These are phyloP conservation scores for Triplophysa bombifrons DNA, from an alignment of 2,797 vertebrate genomes.

Conservation along the genomic window DNA sequence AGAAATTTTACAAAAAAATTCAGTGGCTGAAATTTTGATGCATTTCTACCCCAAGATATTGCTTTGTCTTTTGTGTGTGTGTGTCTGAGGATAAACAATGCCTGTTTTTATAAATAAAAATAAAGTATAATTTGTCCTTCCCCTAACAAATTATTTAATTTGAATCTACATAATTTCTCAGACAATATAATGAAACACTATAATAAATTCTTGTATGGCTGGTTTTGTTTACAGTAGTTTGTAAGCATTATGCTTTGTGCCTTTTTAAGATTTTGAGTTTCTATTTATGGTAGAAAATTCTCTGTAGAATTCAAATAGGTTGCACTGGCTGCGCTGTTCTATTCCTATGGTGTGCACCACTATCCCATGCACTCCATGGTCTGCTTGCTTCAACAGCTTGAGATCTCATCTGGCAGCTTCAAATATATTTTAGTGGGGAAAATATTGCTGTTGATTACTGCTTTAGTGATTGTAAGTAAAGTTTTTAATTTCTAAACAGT, in stretches of 20 bases:
- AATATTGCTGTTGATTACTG: neutral
- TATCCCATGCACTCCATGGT: neutral
- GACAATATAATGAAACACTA: too few species aligned
- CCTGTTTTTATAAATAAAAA: too few species aligned
- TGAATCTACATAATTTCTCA: too few species aligned
- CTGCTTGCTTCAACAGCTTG: neutral
- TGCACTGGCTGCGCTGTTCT: neutral
- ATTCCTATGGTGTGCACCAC: too few species aligned
- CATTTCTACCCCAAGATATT: too few species aligned
- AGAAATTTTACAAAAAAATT: too few species aligned
- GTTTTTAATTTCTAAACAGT: neutral
- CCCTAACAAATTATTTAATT: too few species aligned
- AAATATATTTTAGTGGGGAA: neutral
- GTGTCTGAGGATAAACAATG: too few species aligned
- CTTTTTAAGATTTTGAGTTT: neutral
- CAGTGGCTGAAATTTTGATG: too few species aligned
- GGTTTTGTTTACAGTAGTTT: neutral
- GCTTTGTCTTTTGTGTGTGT: too few species aligned
- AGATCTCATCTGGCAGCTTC: neutral
- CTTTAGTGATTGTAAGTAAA: neutral
- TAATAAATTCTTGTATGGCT: neutral
- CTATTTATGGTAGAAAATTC: neutral
- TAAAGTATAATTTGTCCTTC: neutral
- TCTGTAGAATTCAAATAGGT: neutral
- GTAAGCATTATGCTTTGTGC: neutral